Evolutionary conservation across 2,797 vertebrate species (phyloP), one percentile per base, ranked within the genome.

Genomic region (Lycodopsis pacificus): DNA sequence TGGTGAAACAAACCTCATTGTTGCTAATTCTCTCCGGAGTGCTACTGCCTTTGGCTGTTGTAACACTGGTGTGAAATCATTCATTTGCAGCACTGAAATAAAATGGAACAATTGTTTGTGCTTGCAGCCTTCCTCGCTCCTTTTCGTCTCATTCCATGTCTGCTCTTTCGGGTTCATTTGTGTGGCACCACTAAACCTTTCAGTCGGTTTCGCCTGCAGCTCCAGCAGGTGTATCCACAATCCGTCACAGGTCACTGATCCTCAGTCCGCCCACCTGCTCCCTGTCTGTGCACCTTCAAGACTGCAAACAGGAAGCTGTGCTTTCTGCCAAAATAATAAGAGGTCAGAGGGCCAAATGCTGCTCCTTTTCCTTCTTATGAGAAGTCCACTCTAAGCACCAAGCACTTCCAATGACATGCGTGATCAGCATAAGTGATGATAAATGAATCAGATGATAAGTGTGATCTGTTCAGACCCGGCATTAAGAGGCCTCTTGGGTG

Each of bases 301-400:
- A 48, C 62, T 44, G 62, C 68, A 85, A 88, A 86, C 76, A 83
- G 64, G 81, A 87, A 81, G 65, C 67, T 63, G 75, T 49, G 72
- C 66, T 62, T 76, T 70, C 62, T 40, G 65, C 54, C 78, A 80
- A 72, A 87, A 62, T 48, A 87, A 62, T 48, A 46, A 63, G 27
- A 81, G 80, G 70, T 82, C 84, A 80, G 30, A 78, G 61, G 38
- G 27, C 13, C 59, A 75, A 73, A 53, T 22, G 34, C 67, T 32
- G 59, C 54, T 57, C 57, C 25, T 40, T 48, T 63, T 14, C 20
- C 14, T 38, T 66, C 38, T n/a, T 22, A 27, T 32, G 46, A 53
- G 38, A 58, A 20, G 12, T 57, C n/a, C 27, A 66, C 27, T 46
- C 7, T 14, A 2, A 32, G 17, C 17, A 42, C 2, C 7, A 17